phyloP scores from a whole-genome alignment of 1,140 invertebrate species.

The Adelges cooleyi region DNA sequence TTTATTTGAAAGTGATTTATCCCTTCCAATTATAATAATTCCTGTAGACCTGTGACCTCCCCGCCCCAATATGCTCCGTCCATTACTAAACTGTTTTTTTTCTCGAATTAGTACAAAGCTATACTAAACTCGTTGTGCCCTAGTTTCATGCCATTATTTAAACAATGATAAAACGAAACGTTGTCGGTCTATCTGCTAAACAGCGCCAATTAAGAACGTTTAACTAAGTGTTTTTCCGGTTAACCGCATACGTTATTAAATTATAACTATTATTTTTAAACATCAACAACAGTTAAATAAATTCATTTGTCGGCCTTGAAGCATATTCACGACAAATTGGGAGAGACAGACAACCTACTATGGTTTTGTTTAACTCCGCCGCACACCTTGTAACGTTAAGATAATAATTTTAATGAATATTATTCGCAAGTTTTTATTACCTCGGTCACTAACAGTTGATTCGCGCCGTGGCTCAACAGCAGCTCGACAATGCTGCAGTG shows the following conservation, averaged over 20 bases:
- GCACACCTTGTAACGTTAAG: no score
- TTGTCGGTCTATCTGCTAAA: conserved; percentile 4
- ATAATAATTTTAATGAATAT: no score
- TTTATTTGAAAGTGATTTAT: no score
- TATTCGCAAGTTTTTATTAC: conserved; percentile 45
- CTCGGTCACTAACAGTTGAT: conserved; percentile 92
- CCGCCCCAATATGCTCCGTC: no score
- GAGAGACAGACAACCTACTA: conserved; percentile 8
- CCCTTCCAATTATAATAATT: no score
- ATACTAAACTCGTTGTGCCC: not conserved
- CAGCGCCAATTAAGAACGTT: conserved; percentile 15
- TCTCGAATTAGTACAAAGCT: no score
- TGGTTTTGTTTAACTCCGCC: no score
- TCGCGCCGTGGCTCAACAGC: conserved; percentile 84
- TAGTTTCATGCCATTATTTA: not conserved
- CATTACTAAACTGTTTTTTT: no score
- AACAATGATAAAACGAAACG: not conserved
- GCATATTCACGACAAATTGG: no score
- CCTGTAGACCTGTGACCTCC: no score
- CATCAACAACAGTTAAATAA: conserved; percentile 13
- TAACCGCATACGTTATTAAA: not conserved
- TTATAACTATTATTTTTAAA: conserved; percentile 12
- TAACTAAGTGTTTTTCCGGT: not conserved
- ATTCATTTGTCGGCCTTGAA: conserved; percentile 12
- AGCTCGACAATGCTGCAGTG: conserved; percentile 89